Conservation (phyloP, 2,113 vertebrate species). For the Tringa solitaria region DNA sequence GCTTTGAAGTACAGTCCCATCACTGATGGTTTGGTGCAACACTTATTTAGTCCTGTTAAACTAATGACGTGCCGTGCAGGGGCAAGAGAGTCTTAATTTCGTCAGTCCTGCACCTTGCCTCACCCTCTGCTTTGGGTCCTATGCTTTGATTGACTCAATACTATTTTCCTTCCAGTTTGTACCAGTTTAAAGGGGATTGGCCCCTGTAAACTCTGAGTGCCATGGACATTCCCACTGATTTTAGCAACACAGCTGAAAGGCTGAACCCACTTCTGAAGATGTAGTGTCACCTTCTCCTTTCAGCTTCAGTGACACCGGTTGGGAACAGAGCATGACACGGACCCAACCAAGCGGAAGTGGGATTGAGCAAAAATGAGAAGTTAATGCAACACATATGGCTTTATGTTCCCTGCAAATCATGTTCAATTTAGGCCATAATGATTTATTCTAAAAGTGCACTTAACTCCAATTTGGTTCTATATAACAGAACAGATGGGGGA, state of each 20-base stretch:
- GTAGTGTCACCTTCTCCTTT: not conserved
- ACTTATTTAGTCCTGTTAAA: not conserved
- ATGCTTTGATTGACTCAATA: not conserved
- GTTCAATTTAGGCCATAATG: slow-evolving; percentile 54
- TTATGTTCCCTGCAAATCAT: slow-evolving; percentile 62
- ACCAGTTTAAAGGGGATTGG: not conserved
- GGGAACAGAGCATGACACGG: not conserved
- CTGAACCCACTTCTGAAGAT: not conserved
- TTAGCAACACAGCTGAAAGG: not conserved
- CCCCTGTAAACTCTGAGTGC: not conserved
- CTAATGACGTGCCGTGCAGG: not conserved
- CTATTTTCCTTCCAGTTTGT: not conserved
- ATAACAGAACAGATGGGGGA: slow-evolving; percentile 55
- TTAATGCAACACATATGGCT: slow-evolving; percentile 54
- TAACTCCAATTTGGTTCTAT: slow-evolving; percentile 57
- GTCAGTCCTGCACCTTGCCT: not conserved
- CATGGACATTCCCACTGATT: not conserved
- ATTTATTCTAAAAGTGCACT: slow-evolving; percentile 58
- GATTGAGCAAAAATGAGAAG: slow-evolving; percentile 29
- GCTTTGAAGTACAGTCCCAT: not conserved
- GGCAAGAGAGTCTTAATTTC: not conserved
- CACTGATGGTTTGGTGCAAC: not conserved
- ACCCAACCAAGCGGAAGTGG: not conserved
- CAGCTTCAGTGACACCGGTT: not conserved
- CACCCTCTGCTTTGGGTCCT: not conserved